phyloP scores from a whole-genome alignment of 2,113 vertebrate genomes.

The Triplophysa rosa region DNA sequence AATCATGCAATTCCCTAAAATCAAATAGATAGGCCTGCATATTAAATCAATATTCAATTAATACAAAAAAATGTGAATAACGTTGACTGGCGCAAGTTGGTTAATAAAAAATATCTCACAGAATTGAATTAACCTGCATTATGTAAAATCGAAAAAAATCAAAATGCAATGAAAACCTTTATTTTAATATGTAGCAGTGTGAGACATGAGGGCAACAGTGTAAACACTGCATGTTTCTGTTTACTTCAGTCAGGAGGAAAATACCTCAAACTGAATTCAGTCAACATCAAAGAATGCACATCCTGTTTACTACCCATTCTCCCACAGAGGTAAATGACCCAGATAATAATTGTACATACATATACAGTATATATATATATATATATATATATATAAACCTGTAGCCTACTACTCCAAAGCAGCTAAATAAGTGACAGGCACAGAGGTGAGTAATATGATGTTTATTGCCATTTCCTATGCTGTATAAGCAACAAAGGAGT shows the following conservation, averaged over 20 bases:
- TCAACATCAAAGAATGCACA: conserved; percentile 35
- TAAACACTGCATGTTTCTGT: neutral
- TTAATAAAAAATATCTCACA: neutral
- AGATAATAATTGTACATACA: neutral
- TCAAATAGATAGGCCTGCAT: too few species aligned
- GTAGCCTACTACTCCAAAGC: neutral
- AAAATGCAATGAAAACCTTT: neutral
- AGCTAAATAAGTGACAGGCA: neutral
- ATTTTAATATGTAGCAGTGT: neutral
- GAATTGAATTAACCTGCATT: neutral
- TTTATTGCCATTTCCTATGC: conserved; percentile 21
- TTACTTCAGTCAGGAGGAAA: neutral
- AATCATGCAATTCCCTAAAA: too few species aligned
- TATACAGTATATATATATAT: neutral
- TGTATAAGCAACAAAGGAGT: conserved; percentile 3
- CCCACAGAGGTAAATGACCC: neutral
- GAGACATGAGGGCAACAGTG: neutral
- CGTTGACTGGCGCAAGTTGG: too few species aligned
- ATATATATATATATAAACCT: neutral
- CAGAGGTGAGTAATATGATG: neutral
- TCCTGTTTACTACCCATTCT: conserved; percentile 32
- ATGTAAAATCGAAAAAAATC: neutral
- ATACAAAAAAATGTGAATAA: too few species aligned
- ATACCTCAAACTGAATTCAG: conserved; percentile 4
- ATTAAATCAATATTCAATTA: too few species aligned